A percentile compares a stretch with the other conserved stretches of the same genome.
phyloP scores from a whole-genome alignment of 2,113 vertebrate genomes.

The Australoheros scitulus region DNA sequence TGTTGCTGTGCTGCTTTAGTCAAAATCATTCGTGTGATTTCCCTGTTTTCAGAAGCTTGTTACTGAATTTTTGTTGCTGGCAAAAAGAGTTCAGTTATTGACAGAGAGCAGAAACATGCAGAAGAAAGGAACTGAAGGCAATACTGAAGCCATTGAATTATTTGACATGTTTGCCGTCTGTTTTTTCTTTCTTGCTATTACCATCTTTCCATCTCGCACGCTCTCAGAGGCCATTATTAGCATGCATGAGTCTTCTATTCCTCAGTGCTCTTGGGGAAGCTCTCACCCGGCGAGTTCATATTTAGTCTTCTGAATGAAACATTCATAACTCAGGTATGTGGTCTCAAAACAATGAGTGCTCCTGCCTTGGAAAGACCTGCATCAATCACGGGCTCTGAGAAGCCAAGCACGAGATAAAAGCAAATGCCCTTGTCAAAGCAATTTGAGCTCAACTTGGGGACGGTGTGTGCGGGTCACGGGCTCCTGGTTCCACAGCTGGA shows the following conservation, averaged over 20 bases:
- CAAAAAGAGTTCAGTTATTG: slow-evolving; percentile 20
- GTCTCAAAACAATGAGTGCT: slow-evolving; percentile 73
- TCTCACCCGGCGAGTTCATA: slow-evolving; percentile 60
- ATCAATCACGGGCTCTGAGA: slow-evolving; percentile 67
- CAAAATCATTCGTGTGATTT: slow-evolving; percentile 32
- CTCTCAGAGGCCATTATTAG: slow-evolving; percentile 56
- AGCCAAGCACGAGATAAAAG: slow-evolving; percentile 67
- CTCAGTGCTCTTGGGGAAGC: slow-evolving; percentile 44
- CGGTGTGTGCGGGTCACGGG: slow-evolving; percentile 6
- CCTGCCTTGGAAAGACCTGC: slow-evolving; percentile 54
- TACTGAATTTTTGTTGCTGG: neutral
- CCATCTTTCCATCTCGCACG: slow-evolving; percentile 1
- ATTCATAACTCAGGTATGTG: slow-evolving; percentile 78
- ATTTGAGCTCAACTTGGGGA: slow-evolving; percentile 55
- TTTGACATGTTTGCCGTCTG: neutral
- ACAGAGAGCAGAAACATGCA: neutral
- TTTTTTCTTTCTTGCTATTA: slow-evolving; percentile 15
- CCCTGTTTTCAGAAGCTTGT: slow-evolving; percentile 18
- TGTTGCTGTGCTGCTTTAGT: slow-evolving; percentile 44
- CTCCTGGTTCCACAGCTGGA: neutral
- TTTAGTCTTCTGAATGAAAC: slow-evolving; percentile 74
- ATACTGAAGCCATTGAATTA: slow-evolving; percentile 11
- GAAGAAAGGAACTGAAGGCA: neutral
- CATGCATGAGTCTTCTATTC: slow-evolving; percentile 50
- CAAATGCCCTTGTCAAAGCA: slow-evolving; percentile 48